Evolutionary conservation across 2,113 vertebrate genomes (phyloP).

Genomic region (Neogale vison): DNA sequence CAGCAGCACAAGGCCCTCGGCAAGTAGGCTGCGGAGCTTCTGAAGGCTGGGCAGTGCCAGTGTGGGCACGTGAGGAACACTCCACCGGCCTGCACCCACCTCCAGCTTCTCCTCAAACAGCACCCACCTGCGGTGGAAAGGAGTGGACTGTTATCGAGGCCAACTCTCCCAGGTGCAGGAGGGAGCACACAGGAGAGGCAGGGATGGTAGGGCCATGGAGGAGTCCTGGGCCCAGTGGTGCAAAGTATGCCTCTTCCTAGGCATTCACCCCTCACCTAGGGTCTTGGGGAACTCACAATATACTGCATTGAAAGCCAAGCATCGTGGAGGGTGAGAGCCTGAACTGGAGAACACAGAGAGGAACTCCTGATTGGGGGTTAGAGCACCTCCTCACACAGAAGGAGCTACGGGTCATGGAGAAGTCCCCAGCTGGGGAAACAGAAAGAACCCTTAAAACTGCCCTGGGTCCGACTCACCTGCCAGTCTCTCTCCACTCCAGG

Average conservation of each 20-base stretch:
- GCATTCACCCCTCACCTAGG: background rate
- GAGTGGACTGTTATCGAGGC: background rate
- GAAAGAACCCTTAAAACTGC: background rate
- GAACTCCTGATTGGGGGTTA: background rate
- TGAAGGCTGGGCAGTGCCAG: slow-evolving; percentile 83
- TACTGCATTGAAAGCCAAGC: background rate
- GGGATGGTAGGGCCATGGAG: background rate
- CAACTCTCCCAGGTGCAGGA: background rate
- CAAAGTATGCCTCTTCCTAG: background rate
- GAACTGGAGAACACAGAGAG: background rate
- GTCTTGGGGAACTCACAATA: slow-evolving; percentile 19
- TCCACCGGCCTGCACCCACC: slow-evolving; percentile 84
- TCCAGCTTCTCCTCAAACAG: slow-evolving; percentile 89
- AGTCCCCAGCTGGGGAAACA: background rate
- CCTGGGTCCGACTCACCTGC: slow-evolving; percentile 81
- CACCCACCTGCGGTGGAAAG: slow-evolving; percentile 83
- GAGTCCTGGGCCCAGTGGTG: background rate
- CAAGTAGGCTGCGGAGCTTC: slow-evolving; percentile 79
- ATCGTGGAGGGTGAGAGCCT: background rate
- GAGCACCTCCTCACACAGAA: background rate
- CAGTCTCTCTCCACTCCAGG: slow-evolving; percentile 84
- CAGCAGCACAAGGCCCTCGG: slow-evolving; percentile 77
- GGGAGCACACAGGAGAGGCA: background rate
- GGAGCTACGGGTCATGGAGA: background rate
- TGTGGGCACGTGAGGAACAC: slow-evolving; percentile 81